A percentile compares a stretch with the other conserved stretches of the same genome.
Conservation (phyloP, 1,140 invertebrate species). For the Meloidogyne exigua region DNA sequence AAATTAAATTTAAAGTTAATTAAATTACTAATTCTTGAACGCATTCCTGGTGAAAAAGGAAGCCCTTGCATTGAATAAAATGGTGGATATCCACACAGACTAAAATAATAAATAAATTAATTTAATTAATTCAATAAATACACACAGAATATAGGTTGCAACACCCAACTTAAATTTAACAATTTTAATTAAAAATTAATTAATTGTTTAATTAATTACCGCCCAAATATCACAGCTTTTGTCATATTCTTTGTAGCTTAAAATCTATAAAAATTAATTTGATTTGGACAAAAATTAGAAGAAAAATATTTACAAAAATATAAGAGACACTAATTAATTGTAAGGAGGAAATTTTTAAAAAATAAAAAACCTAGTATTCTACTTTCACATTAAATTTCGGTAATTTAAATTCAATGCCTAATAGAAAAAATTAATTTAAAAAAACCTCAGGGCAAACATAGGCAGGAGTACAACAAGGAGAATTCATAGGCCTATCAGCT, state of each 20-base stretch:
- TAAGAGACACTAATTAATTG: no score
- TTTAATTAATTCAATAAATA: background rate
- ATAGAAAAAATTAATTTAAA: background rate
- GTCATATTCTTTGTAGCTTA: conserved; percentile 95
- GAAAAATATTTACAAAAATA: no score
- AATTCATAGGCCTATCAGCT: conserved; percentile 79
- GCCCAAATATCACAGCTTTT: conserved; percentile 99
- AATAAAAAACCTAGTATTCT: no score
- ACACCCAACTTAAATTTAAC: conserved; percentile 16
- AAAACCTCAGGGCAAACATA: conserved; percentile 92
- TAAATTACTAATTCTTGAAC: conserved; percentile 79
- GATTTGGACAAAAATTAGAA: no score
- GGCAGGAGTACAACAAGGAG: conserved; percentile 96
- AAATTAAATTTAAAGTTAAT: conserved; percentile 64
- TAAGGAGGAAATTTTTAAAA: no score
- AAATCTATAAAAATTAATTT: conserved; percentile 40
- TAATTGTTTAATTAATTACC: conserved; percentile 92
- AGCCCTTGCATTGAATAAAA: conserved; percentile 94
- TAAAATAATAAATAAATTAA: conserved; percentile 65
- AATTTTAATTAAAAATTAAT: background rate
- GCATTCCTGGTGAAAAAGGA: conserved; percentile 96
- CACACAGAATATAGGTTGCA: conserved; percentile 25
- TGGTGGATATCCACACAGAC: conserved; percentile 91
- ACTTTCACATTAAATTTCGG: no score
- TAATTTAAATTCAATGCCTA: no score